phyloP scores from a whole-genome alignment of 2,888 invertebrate genomes.

The Torymus texanus region DNA sequence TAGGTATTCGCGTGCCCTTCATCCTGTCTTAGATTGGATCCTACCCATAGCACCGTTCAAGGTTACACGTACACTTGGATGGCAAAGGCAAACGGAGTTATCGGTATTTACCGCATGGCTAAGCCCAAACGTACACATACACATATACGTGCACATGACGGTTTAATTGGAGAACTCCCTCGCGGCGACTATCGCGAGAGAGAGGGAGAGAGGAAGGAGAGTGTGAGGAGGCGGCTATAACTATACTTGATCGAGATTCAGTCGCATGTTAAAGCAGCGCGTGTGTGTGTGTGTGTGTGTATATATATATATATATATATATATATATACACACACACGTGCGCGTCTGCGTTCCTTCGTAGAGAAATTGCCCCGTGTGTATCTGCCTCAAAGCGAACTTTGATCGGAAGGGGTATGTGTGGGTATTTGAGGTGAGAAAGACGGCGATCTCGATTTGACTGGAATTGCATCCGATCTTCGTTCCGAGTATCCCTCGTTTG shows the following conservation, averaged over 20 bases:
- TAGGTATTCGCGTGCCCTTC: too few relatives aligned
- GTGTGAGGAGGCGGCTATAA: background rate
- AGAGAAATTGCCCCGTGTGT: background rate
- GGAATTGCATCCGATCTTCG: slow-evolving; percentile 24
- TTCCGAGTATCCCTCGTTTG: too few relatives aligned
- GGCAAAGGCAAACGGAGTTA: slow-evolving; percentile 36
- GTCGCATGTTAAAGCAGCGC: slow-evolving; percentile 5
- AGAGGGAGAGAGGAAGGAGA: too few relatives aligned
- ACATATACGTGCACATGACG: background rate
- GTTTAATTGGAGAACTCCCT: slow-evolving; percentile 37
- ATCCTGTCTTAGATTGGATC: too few relatives aligned
- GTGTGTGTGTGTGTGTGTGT: too few relatives aligned
- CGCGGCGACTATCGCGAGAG: background rate
- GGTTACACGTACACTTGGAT: too few relatives aligned
- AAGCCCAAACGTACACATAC: slow-evolving; percentile 20
- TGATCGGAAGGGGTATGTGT: background rate
- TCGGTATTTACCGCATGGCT: slow-evolving; percentile 22
- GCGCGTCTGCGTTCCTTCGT: too few relatives aligned
- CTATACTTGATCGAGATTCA: slow-evolving; percentile 14
- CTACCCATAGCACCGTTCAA: too few relatives aligned
- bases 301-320: too few relatives aligned
- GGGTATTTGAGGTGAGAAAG: background rate
- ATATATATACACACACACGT: background rate
- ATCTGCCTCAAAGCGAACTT: slow-evolving; percentile 22
- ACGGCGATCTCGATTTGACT: slow-evolving; percentile 27